A percentile compares a stretch with the other conserved stretches of the same genome.
These are phyloP conservation scores for Zingel zingel DNA, from an alignment of 2,113 vertebrate genomes.

Conservation along the genomic window DNA sequence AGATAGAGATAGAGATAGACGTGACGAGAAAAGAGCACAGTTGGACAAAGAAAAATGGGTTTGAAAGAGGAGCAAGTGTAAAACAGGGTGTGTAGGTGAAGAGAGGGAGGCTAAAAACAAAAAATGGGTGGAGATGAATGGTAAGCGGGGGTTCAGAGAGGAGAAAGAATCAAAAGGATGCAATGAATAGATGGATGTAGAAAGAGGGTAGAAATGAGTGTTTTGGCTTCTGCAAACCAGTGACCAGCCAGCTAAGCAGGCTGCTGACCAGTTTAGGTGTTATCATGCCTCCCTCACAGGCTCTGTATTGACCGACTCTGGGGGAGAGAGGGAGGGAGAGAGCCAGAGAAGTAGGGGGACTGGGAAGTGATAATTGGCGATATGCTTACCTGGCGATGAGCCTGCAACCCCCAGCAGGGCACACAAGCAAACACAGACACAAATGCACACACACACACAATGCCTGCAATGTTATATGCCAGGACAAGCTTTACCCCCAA, in stretches of 20 bases:
- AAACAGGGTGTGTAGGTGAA: conserved; percentile 32
- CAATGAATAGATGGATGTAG: conserved; percentile 46
- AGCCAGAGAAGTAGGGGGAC: conserved; percentile 32
- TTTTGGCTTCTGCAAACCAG: conserved; percentile 66
- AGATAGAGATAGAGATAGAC: conserved; percentile 10
- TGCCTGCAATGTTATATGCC: conserved; percentile 50
- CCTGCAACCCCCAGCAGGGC: conserved; percentile 68
- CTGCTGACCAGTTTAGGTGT: conserved; percentile 66
- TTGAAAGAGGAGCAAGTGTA: conserved; percentile 65
- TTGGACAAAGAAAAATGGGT: conserved; percentile 64
- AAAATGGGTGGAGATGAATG: conserved; percentile 66
- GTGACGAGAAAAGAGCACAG: conserved; percentile 40
- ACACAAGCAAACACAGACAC: conserved; percentile 44
- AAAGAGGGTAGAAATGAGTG: conserved; percentile 48
- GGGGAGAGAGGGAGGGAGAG: conserved; percentile 21
- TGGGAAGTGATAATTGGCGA: conserved; percentile 80
- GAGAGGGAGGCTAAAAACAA: conserved; percentile 53
- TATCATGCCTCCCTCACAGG: conserved; percentile 58
- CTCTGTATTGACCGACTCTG: conserved; percentile 59
- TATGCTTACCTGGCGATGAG: conserved; percentile 79
- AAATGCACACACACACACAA: conserved; percentile 8
- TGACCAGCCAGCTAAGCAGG: conserved; percentile 69
- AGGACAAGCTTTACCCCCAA: conserved; percentile 54
- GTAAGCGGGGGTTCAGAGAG: conserved; percentile 33
- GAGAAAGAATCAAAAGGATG: conserved; percentile 39